A percentile compares a stretch with the other conserved stretches of the same genome.
These are phyloP conservation scores for Phragmatobia fuliginosa DNA, from an alignment of 2,888 invertebrate genomes.

Conservation along the genomic window DNA sequence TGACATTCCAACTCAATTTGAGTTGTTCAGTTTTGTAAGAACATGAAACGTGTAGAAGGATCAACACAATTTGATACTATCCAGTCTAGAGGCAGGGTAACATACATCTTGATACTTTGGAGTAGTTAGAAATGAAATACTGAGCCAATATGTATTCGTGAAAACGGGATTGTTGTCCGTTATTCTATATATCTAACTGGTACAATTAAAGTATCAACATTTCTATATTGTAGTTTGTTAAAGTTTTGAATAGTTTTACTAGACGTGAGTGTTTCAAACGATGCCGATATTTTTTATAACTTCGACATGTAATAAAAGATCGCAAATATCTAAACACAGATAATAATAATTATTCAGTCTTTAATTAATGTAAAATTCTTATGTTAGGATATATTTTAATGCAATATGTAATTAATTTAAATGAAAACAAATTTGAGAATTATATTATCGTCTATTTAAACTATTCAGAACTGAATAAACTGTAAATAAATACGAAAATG, in stretches of 20 bases:
- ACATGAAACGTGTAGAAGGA: background rate
- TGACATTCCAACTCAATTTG: background rate
- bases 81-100: constrained; percentile 3
- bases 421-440: background rate
- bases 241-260: constrained; percentile 9
- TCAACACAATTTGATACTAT: background rate
- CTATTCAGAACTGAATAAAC: background rate
- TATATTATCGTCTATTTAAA: background rate
- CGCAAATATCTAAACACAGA: background rate
- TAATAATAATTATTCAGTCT: no score
- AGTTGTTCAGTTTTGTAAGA: background rate
- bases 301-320: background rate
- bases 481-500: constrained; percentile 2
- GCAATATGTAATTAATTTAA: background rate
- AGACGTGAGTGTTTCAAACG: background rate
- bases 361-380: no score
- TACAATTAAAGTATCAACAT: background rate
- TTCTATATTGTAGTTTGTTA: background rate
- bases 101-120: background rate
- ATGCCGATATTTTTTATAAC: background rate
- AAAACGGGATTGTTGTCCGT: constrained; percentile 55
- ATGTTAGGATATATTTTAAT: no score
- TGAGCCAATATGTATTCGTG: constrained; percentile 78
- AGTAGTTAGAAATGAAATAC: constrained; percentile 12
- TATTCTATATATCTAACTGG: constrained; percentile 36